Conservation (phyloP, 2,888 invertebrate species). For the Sarcophaga rosellei region DNA sequence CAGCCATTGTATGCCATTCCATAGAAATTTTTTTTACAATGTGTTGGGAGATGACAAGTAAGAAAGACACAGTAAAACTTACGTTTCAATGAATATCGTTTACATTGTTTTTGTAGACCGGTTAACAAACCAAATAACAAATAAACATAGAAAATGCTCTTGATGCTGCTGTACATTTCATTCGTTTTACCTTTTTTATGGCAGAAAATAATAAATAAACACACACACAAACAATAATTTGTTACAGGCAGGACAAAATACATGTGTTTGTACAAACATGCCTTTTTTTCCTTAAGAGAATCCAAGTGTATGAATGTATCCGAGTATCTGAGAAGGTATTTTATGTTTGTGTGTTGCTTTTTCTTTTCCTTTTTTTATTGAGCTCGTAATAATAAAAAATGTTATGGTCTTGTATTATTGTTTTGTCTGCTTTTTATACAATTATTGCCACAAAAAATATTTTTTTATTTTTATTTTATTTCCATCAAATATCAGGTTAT, state of each 20-base stretch:
- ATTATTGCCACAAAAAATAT: too few species aligned
- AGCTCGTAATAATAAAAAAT: constrained; percentile 38
- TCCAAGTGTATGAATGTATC: not conserved
- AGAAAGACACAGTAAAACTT: constrained; percentile 1
- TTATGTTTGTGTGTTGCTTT: constrained; percentile 12
- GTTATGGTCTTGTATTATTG: constrained; percentile 6
- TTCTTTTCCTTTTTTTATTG: constrained; percentile 7
- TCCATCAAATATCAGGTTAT: too few species aligned
- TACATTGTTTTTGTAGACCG: constrained; percentile 23
- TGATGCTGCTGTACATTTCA: not conserved
- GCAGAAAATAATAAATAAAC: not conserved
- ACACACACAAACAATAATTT: constrained; percentile 7
- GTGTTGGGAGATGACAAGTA: not conserved
- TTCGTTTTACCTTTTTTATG: not conserved
- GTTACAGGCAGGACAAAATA: not conserved
- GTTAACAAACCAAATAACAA: constrained; percentile 32
- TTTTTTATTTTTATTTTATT: too few species aligned
- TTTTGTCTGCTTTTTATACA: too few species aligned
- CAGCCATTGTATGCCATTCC: not conserved
- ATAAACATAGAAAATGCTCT: not conserved
- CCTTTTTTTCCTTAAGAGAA: not conserved
- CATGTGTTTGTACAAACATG: not conserved
- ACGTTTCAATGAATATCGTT: constrained; percentile 42
- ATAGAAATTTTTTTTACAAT: not conserved
- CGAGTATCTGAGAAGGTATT: not conserved